Evolutionary conservation across 1,140 invertebrate genomes (phyloP).

Genomic region (Plectrocnemia conspersa): DNA sequence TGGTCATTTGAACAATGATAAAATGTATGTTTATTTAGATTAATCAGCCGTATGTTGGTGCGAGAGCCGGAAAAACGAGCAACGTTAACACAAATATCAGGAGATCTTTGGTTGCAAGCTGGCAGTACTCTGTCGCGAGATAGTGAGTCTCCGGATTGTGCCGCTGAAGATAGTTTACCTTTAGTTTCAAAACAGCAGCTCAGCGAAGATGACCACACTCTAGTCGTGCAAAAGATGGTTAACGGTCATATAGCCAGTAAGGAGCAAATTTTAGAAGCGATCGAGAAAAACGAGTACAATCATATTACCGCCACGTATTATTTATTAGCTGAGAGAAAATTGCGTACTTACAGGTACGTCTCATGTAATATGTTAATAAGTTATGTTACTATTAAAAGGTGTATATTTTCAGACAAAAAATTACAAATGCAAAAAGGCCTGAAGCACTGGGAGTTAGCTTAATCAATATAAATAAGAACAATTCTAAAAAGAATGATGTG

Average conservation of each 20-base stretch:
- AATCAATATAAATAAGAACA: not conserved
- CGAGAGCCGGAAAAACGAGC: slow-evolving; percentile 87
- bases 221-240: slow-evolving; percentile 94
- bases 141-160: slow-evolving; percentile 36
- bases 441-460: slow-evolving; percentile 40
- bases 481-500: slow-evolving; percentile 37
- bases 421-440: slow-evolving; percentile 36
- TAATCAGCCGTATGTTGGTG: slow-evolving; percentile 90
- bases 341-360: slow-evolving; percentile 63
- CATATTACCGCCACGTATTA: slow-evolving; percentile 99
- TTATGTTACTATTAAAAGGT: not conserved
- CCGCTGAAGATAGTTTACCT: slow-evolving; percentile 59
- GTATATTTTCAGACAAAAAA: slow-evolving; percentile 28
- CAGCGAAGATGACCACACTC: slow-evolving; percentile 86
- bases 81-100: slow-evolving; percentile 81
- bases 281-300: slow-evolving; percentile 96
- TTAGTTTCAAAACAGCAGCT: slow-evolving; percentile 78
- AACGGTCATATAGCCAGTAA: slow-evolving; percentile 90
- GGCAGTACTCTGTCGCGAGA: slow-evolving; percentile 29
- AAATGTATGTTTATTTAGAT: slow-evolving; percentile 47
- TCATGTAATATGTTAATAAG: slow-evolving; percentile 49
- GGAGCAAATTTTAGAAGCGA: slow-evolving; percentile 85
- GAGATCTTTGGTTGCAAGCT: slow-evolving; percentile 75
- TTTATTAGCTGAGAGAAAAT: slow-evolving; percentile 88
- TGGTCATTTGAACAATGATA: not conserved